Percentiles rank a stretch among this genome's conserved stretches.
Conservation (phyloP, 2,113 vertebrate species). For the Clarias magur region DNA sequence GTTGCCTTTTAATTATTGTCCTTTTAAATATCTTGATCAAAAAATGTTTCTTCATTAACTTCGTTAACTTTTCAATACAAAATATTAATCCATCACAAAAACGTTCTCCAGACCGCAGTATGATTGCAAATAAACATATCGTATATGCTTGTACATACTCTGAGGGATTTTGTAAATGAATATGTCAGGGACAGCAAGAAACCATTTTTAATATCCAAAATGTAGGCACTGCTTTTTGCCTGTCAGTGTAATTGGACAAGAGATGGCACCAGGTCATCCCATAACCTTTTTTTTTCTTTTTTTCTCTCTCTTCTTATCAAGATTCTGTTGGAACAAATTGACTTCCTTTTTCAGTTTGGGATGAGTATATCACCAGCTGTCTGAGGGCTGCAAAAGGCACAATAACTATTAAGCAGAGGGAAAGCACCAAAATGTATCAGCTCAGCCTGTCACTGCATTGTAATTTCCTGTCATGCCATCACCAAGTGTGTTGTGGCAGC, state of each 20-base stretch:
- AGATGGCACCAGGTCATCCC: slow-evolving; percentile 18
- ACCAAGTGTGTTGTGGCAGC: slow-evolving; percentile 45
- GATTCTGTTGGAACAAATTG: slow-evolving; percentile 33
- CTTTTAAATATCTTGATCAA: not conserved
- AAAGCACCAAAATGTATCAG: slow-evolving; percentile 39
- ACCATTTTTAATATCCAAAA: not conserved
- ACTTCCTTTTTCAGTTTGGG: slow-evolving; percentile 41
- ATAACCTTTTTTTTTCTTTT: not conserved
- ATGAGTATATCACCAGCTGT: slow-evolving; percentile 38
- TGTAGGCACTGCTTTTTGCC: slow-evolving; percentile 12
- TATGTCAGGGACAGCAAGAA: slow-evolving; percentile 7
- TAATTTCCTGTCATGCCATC: slow-evolving; percentile 42
- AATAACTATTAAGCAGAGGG: slow-evolving; percentile 32
- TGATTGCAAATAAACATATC: not conserved
- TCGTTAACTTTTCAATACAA: not conserved
- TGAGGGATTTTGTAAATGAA: not conserved
- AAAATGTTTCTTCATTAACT: not conserved
- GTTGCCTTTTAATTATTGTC: not conserved
- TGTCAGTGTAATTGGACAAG: slow-evolving; percentile 9
- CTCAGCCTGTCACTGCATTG: slow-evolving; percentile 25
- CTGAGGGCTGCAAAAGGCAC: slow-evolving; percentile 15
- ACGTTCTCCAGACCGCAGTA: not conserved
- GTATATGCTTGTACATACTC: not conserved
- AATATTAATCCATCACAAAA: not conserved
- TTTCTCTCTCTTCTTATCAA: slow-evolving; percentile 9